These are phyloP conservation scores for Pseudachorutes palmiensis DNA, from an alignment of 1,140 invertebrate genomes.

Conservation along the genomic window DNA sequence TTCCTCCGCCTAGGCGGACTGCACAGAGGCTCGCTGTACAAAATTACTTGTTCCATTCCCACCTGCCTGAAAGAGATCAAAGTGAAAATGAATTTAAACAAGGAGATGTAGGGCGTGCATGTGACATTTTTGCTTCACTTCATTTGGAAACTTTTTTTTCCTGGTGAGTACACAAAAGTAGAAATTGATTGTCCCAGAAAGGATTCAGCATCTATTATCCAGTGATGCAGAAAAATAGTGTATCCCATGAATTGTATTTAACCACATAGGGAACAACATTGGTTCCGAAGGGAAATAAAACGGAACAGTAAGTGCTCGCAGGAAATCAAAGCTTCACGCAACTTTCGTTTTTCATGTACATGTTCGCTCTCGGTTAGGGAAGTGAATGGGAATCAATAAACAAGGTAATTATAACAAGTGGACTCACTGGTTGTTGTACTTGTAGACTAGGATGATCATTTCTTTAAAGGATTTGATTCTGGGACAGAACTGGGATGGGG, in stretches of 20 bases:
- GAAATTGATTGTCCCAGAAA: too few species aligned
- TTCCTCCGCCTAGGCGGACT: neutral
- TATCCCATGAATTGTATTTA: too few species aligned
- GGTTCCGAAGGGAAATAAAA: too few species aligned
- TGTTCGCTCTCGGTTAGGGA: too few species aligned
- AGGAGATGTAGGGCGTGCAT: neutral
- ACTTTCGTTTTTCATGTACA: too few species aligned
- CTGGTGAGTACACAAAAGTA: too few species aligned
- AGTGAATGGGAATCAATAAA: too few species aligned
- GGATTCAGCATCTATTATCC: neutral
- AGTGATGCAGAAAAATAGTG: neutral
- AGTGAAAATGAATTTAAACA: slow-evolving; percentile 4
- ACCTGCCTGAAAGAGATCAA: slow-evolving; percentile 21
- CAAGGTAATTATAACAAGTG: too few species aligned
- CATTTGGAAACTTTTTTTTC: too few species aligned
- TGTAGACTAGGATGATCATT: slow-evolving; percentile 34
- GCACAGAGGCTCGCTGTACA: slow-evolving; percentile 28
- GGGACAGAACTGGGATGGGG: slow-evolving; percentile 25
- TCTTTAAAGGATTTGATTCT: slow-evolving; percentile 27
- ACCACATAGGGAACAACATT: too few species aligned
- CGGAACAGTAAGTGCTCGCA: too few species aligned
- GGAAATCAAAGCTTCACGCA: too few species aligned
- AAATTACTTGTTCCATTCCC: slow-evolving; percentile 27
- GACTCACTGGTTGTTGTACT: slow-evolving; percentile 23
- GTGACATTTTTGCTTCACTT: neutral